Evolutionary conservation across 2,888 invertebrate species (phyloP).

Genomic region (Actias luna): DNA sequence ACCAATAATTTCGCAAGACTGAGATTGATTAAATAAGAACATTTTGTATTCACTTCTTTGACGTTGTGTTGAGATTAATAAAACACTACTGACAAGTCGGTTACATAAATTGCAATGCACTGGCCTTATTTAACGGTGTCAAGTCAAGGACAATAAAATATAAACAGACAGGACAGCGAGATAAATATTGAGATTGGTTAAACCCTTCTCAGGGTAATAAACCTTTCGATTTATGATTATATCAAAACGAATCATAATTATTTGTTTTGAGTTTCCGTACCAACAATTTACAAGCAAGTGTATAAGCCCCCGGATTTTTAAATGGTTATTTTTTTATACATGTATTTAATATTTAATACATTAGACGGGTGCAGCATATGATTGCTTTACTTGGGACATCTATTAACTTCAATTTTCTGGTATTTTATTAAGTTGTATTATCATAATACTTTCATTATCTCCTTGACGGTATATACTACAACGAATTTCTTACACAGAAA

Average conservation of each 20-base stretch:
- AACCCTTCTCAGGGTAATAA: slow-evolving; percentile 1
- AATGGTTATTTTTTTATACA: too few species aligned
- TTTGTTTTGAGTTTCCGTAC: background rate
- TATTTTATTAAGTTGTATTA: too few species aligned
- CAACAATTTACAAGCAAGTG: too few species aligned
- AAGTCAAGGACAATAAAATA: slow-evolving; percentile 49
- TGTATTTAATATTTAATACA: too few species aligned
- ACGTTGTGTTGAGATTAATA: slow-evolving; percentile 20
- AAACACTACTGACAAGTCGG: slow-evolving; percentile 29
- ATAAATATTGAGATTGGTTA: slow-evolving; percentile 12
- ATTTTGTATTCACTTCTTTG: slow-evolving; percentile 1
- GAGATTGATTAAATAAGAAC: background rate
- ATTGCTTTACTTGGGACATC: too few species aligned
- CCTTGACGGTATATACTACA: too few species aligned
- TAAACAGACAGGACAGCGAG: slow-evolving; percentile 21
- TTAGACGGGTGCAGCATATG: too few species aligned
- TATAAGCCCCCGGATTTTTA: too few species aligned
- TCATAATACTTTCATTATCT: too few species aligned
- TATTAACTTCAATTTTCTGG: too few species aligned
- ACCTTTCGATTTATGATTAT: background rate
- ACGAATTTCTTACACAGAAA: too few species aligned
- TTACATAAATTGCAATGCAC: slow-evolving; percentile 46
- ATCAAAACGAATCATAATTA: background rate
- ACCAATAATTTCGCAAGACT: too few species aligned
- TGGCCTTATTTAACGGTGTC: slow-evolving; percentile 32